These are phyloP conservation scores for Xanthorhoe designata DNA, from an alignment of 2,888 invertebrate genomes.

Conservation along the genomic window DNA sequence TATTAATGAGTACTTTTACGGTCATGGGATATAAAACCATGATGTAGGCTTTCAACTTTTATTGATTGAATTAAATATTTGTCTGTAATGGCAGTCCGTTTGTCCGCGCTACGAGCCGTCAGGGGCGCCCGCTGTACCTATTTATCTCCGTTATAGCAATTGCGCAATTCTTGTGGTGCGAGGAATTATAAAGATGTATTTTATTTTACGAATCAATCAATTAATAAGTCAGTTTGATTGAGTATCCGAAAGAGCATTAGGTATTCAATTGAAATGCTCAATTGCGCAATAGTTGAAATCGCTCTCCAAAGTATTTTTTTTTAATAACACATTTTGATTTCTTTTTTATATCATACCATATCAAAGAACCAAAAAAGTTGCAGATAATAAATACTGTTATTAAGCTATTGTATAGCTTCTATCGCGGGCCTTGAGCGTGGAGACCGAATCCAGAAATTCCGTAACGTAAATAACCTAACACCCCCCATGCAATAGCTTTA, in stretches of 20 bases:
- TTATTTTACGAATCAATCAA: background rate
- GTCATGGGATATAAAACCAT: conserved; percentile 29
- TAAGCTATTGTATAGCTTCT: too few relatives aligned
- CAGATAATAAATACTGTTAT: too few relatives aligned
- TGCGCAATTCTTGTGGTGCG: conserved; percentile 12
- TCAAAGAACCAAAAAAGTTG: too few relatives aligned
- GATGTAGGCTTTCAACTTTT: conserved; percentile 37
- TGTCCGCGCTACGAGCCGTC: conserved; percentile 50
- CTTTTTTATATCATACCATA: too few relatives aligned
- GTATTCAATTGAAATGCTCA: background rate
- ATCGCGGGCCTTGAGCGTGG: too few relatives aligned
- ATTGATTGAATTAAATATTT: conserved; percentile 51
- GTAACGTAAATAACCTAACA: too few relatives aligned
- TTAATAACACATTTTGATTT: too few relatives aligned
- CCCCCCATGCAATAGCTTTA: too few relatives aligned
- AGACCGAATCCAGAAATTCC: too few relatives aligned
- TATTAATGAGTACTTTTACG: background rate
- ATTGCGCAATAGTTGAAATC: background rate
- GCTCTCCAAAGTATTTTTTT: too few relatives aligned
- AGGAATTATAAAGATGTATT: conserved; percentile 12
- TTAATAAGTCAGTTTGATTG: background rate
- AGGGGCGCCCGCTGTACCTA: conserved; percentile 42
- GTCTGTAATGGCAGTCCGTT: conserved; percentile 42
- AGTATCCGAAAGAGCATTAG: background rate
- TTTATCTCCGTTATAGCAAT: conserved; percentile 44